Base-by-base conservation (phyloP, 2,797 vertebrate species). In the Sternarchorhynchus goeldii region DNA sequence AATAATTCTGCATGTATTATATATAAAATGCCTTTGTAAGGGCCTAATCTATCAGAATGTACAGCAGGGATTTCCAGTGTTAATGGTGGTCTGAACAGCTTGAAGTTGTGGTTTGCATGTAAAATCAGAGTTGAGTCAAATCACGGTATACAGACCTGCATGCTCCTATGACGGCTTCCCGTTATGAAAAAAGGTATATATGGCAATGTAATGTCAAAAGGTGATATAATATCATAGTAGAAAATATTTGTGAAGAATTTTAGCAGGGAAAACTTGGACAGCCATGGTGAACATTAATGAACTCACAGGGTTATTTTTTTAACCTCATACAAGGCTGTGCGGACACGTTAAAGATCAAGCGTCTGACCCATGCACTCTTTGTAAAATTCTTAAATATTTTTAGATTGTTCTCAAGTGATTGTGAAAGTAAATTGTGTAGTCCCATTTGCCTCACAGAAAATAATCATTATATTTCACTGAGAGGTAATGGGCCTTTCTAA, bases 401-500 rank as follows among this genome's bases (percentile, higher is more conserved):
- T 72, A 34, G 10, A 73, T 69, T 50, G 50, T 21, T 14, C 53
- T 41, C 34, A 31, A 74, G 68, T 36, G 53, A 74, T 60, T 53
- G 62, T 60, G 63, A 64, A 56, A 62, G 68, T 55, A 20, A 68
- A 8, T 39, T 29, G 56, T 29, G 29, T 55, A 34, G 59, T 65
- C 53, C 45, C 63, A 74, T 79, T 75, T 75, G 64, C 45, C 67
- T 69, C 32, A 18, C 14, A 55, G 45, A 69, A 53, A 69, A 69
- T 53, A 55, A 32, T 55, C 31, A 68, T 45, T 68, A 55, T 69
- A 55, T 69, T 21, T 69, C 0, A 39, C 67, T 60, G 31, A 34
- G 63, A 8, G 17, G 20, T 75, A 62, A 79, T 79, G 56, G 32
- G 29, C 56, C 63, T 68, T 16, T 55, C 78, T 75, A 75, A 75